These are phyloP conservation scores for Bacillus rossius DNA, from an alignment of 1,140 invertebrate genomes.

Conservation along the genomic window DNA sequence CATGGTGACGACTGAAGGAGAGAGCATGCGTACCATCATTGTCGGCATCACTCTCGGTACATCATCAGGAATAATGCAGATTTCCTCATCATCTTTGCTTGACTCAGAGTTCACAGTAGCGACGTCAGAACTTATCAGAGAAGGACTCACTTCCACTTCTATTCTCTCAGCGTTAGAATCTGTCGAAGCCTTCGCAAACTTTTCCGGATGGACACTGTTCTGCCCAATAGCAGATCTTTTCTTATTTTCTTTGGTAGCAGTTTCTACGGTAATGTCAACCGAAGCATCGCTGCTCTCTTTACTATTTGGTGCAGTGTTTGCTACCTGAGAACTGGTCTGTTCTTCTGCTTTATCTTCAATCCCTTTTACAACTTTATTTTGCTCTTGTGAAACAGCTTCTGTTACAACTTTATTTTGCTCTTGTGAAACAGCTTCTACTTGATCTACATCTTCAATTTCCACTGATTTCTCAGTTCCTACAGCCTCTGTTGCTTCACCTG, in stretches of 20 bases:
- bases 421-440: background rate
- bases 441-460: background rate
- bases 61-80: slow-evolving; percentile 12
- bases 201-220: too few species aligned
- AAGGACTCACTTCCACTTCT: background rate
- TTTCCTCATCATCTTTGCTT: slow-evolving; percentile 9
- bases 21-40: too few species aligned
- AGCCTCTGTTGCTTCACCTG: background rate
- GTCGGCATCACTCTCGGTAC: background rate
- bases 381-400: background rate
- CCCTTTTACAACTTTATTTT: too few species aligned
- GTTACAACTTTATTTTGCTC: background rate
- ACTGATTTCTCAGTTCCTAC: background rate
- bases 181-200: too few species aligned
- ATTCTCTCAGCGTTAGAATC: background rate
- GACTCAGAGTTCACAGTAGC: background rate
- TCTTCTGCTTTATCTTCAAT: too few species aligned
- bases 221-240: too few species aligned
- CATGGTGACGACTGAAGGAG: too few species aligned
- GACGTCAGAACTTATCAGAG: background rate
- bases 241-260: too few species aligned
- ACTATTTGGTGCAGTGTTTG: too few species aligned
- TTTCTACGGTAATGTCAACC: too few species aligned
- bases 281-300: too few species aligned
- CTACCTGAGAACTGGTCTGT: too few species aligned